Evolutionary conservation across 2,113 vertebrate species (phyloP).

Genomic region (Penelope pileata): DNA sequence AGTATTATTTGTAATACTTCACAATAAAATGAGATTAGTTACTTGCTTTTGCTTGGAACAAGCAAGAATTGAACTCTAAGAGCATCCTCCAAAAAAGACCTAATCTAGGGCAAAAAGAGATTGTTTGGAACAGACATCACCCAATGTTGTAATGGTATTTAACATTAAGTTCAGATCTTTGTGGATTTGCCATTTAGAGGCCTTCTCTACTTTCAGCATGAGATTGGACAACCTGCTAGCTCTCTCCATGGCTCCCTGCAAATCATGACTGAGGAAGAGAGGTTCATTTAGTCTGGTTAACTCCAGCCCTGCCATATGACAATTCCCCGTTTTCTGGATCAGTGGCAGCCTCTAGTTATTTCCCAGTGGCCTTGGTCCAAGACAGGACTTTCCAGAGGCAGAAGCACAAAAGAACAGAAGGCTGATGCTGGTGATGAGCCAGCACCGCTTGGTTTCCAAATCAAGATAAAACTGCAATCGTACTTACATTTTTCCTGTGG

Average conservation of each 20-base stretch:
- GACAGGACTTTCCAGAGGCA: constrained; percentile 34
- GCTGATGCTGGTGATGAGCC: not conserved
- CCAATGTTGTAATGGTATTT: not conserved
- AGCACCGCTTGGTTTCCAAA: constrained; percentile 19
- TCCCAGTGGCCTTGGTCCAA: constrained; percentile 14
- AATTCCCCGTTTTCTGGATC: constrained; percentile 26
- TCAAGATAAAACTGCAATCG: not conserved
- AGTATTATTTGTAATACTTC: not conserved
- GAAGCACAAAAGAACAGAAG: constrained; percentile 10
- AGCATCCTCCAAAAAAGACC: not conserved
- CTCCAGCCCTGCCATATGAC: constrained; percentile 3
- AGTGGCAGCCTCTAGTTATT: constrained; percentile 9
- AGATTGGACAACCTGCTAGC: not conserved
- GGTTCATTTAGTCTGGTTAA: not conserved
- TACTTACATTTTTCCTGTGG: not conserved
- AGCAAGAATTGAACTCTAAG: not conserved
- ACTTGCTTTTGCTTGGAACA: not conserved
- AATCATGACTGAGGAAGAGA: not conserved
- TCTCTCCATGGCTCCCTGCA: constrained; percentile 11
- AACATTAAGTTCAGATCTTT: not conserved
- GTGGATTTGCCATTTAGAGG: not conserved
- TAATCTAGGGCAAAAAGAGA: not conserved
- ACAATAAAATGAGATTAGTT: not conserved
- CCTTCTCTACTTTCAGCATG: not conserved
- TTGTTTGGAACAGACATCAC: not conserved